Percentiles rank a stretch among this genome's conserved stretches.
Conservation (phyloP, 2,113 vertebrate species). For the Boulengeromyrus knoepffleri region DNA sequence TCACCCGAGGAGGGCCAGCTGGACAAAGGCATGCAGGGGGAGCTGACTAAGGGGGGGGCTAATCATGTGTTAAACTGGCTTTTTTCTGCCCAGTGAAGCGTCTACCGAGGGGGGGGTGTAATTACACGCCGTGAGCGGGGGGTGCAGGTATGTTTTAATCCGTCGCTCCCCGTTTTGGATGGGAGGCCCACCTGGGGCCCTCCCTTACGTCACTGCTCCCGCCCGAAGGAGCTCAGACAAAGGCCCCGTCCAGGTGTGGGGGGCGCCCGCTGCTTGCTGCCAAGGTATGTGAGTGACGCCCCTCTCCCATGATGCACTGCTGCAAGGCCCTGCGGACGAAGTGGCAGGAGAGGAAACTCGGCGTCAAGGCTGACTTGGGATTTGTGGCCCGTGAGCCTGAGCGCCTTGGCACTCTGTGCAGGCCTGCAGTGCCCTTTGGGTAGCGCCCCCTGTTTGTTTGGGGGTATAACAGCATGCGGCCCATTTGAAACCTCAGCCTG, state of each 20-base stretch:
- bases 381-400: not conserved
- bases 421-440: not conserved
- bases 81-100: not conserved
- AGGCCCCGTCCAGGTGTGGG: not conserved
- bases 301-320: not conserved
- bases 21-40: not conserved
- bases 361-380: not conserved
- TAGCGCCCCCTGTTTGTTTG: not conserved
- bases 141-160: constrained; percentile 10
- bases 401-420: not conserved
- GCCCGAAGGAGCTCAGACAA: not conserved
- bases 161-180: not conserved
- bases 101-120: not conserved
- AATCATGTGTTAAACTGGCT: not conserved
- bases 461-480: not conserved
- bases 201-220: not conserved
- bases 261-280: not conserved
- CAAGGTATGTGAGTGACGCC: not conserved
- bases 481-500: not conserved
- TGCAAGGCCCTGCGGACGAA: not conserved
- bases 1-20: not conserved
- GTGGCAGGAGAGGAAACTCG: not conserved
- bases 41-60: not conserved
- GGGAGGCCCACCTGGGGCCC: not conserved
- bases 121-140: not conserved